These are phyloP conservation scores for Microtus pennsylvanicus DNA, from an alignment of 2,113 vertebrate species.

Conservation along the genomic window DNA sequence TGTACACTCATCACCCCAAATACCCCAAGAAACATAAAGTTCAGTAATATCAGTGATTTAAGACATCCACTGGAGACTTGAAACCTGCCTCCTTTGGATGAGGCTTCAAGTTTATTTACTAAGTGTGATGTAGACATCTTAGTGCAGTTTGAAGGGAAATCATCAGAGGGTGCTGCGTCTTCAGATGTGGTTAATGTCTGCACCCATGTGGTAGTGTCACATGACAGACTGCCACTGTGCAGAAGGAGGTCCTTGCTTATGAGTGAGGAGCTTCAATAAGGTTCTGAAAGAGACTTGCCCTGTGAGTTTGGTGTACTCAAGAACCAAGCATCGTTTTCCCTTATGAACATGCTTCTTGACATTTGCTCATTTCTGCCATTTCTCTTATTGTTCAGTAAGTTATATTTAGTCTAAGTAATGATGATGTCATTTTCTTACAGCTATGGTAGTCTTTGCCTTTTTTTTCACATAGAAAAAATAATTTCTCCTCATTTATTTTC, in stretches of 20 bases:
- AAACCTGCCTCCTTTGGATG: not conserved
- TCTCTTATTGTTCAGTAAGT: conserved; percentile 54
- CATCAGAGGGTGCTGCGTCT: not conserved
- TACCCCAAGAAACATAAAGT: not conserved
- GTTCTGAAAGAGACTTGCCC: too few species aligned
- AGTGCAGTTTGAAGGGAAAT: not conserved
- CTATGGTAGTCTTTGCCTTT: not conserved
- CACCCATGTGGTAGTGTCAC: rapidly evolving
- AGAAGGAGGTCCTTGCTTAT: not conserved
- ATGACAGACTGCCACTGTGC: not conserved
- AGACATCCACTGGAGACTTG: not conserved
- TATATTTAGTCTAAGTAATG: not conserved
- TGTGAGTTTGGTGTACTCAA: not conserved
- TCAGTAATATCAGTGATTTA: not conserved
- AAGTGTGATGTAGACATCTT: not conserved
- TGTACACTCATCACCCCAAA: not conserved
- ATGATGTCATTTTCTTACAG: not conserved
- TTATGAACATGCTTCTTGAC: conserved; percentile 42
- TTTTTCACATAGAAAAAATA: not conserved
- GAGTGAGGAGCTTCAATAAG: not conserved
- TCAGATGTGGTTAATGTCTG: not conserved
- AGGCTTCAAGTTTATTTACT: not conserved
- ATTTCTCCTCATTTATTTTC: not conserved
- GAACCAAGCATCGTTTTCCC: not conserved
- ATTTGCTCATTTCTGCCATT: not conserved